Evolutionary conservation across 2,888 invertebrate genomes (phyloP), one percentile per base, ranked within the genome.

Genomic region (Altica lythri): DNA sequence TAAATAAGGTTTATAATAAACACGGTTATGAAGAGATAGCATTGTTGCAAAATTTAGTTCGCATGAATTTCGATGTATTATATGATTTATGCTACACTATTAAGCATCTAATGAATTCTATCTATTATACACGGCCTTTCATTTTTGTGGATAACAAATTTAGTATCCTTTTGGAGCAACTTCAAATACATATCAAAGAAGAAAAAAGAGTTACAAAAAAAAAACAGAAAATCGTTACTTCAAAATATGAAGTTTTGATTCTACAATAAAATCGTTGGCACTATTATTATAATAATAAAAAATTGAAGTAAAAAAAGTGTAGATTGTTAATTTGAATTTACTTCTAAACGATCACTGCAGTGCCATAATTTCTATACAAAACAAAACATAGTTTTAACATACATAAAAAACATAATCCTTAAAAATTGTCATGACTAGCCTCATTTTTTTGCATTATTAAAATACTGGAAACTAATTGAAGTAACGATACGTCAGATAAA

Each of bases 41-140:
- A n/a, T 27, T 22, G 17, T 34, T 42, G 46, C 37, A 57, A 55
- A 62, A 57, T 59, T 55, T 56, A 56, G 53, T 60, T 63, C 58
- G 56, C 52, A 60, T 55, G 60, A 60, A 53, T 60, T 73, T 75
- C 74, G 75, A 75, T 75, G 75, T 75, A 65, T 70, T 69, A 73
- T 67, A 73, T 70, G 71, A 67, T 70, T 59, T 65, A 71, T 66
- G 70, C 73, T 73, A 74, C 67, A 68, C 69, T 71, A 70, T 64
- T 46, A 67, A 67, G 68, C 66, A 62, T 64, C 64, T 60, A 65
- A 65, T 62, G 38, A 55, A 61, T 12, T 57, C 45, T 57, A 57
- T 50, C 16, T 19, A 60, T 56, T 61, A 59, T 55, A 66, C 64
- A 66, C 59, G 62, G 55, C 55, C 60, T 57, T 61, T 58, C 56